Conservation (phyloP, 2,797 vertebrate genomes). For the Tokudaia muenninki region DNA sequence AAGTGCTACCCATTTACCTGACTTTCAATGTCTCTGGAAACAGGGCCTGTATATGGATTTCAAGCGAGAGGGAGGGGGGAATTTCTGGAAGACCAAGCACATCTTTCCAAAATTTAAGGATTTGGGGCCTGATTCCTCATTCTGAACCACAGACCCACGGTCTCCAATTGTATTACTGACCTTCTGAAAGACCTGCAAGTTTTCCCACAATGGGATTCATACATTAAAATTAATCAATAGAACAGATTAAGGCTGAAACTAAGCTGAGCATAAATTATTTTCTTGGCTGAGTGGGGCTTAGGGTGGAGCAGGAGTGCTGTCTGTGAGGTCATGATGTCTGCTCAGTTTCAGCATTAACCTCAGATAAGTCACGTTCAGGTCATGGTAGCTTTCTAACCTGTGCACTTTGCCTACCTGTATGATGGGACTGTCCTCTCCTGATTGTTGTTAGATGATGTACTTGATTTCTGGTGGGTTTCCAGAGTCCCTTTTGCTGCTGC, state of each 20-base stretch:
- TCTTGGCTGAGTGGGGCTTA: neutral
- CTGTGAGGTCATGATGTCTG: neutral
- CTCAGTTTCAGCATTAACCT: neutral
- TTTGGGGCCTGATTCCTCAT: rapidly evolving
- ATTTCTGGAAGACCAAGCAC: neutral
- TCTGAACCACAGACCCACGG: neutral
- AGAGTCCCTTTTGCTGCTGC: neutral
- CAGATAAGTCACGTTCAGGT: neutral
- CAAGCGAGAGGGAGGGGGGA: rapidly evolving
- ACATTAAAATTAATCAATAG: neutral
- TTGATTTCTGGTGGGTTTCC: no score
- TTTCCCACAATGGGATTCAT: neutral
- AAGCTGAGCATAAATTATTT: neutral
- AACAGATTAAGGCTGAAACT: neutral
- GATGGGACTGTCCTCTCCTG: neutral
- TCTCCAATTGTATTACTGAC: neutral
- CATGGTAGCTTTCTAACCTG: rapidly evolving
- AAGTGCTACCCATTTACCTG: neutral
- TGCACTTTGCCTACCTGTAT: neutral
- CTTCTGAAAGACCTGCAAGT: neutral
- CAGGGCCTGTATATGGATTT: rapidly evolving
- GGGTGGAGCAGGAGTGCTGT: neutral
- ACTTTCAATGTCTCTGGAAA: rapidly evolving
- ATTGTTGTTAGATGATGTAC: neutral
- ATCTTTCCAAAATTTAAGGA: neutral